phyloP scores from a whole-genome alignment of 2,888 invertebrate genomes.

The Ctenicera cuprea region DNA sequence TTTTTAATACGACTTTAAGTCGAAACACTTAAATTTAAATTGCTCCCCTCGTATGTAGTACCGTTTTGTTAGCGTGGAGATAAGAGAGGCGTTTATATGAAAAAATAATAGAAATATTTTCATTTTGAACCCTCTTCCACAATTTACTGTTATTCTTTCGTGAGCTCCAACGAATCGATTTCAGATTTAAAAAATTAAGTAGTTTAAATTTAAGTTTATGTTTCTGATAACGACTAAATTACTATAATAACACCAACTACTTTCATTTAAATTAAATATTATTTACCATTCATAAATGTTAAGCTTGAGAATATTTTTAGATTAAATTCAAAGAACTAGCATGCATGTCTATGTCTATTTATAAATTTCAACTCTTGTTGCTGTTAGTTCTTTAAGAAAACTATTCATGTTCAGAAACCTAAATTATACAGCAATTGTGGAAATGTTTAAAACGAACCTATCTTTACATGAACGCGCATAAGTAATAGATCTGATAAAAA shows the following conservation, averaged over 20 bases:
- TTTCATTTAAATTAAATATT: no score
- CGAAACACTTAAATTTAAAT: constrained; percentile 21
- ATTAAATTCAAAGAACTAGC: no score
- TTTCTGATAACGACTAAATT: background rate
- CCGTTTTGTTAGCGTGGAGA: constrained; percentile 37
- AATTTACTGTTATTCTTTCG: background rate
- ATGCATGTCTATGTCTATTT: no score
- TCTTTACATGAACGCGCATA: no score
- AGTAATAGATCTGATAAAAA: no score
- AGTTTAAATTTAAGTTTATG: background rate
- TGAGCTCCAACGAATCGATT: background rate
- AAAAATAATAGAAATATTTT: constrained; percentile 9
- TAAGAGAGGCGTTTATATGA: constrained; percentile 23
- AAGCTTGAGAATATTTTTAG: no score
- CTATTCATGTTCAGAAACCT: no score
- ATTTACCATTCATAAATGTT: no score
- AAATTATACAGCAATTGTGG: no score
- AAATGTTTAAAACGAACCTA: no score
- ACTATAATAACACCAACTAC: background rate
- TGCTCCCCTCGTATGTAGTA: constrained; percentile 3
- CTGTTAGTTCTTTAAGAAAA: no score
- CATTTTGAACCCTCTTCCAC: background rate
- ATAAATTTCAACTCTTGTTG: no score
- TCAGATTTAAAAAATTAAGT: background rate
- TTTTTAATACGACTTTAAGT: constrained; percentile 38